Evolutionary conservation across 2,888 invertebrate genomes (phyloP), one percentile per base, ranked within the genome.

Genomic region (Cerastis rubricosa): DNA sequence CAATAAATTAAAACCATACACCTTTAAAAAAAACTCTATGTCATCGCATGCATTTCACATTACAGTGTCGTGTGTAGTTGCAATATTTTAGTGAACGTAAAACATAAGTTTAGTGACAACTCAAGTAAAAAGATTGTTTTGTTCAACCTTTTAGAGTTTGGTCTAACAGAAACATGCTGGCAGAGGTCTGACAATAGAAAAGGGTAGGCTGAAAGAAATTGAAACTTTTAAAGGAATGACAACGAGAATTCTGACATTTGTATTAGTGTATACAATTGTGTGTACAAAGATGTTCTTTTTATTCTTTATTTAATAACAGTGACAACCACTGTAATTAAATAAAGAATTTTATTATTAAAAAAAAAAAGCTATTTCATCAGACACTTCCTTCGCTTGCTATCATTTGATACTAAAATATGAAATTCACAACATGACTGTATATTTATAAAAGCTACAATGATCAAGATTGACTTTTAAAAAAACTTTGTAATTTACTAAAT

Each of bases 61-160:
- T 73, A 67, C 35, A 35, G 54, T 68, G 25, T 72, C 74, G 65
- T 81, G 85, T 78, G 54, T 45, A 59, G 45, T 12, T 67, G 78
- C 70, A 84, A 72, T 81, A 75, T 84, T 73, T 85, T 57, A 73
- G 25, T 40, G 43, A 45, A 66, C 57, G 3, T 66, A 59, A 68
- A 61, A 9, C 63, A 74, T 74, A 74, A 73, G 12, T 74, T 73
- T 71, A 75, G 81, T 88, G 80, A 88, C 81, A 80, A 79, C 79
- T 63, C 77, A 74, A 71, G 74, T 81, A 85, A 81, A 83, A 85
- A 81, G 9, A 81, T 76, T 81, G 68, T 69, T 71, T 71, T 29
- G 61, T 71, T 74, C 49, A 74, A 80, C n/a, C 76, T 64, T 80
- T 84, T 75, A 14, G n/a, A 49, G 54, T 75, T 69, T 47, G 22